These are phyloP conservation scores for Perognathus longimembris DNA, from an alignment of 2,113 vertebrate species.

Conservation along the genomic window DNA sequence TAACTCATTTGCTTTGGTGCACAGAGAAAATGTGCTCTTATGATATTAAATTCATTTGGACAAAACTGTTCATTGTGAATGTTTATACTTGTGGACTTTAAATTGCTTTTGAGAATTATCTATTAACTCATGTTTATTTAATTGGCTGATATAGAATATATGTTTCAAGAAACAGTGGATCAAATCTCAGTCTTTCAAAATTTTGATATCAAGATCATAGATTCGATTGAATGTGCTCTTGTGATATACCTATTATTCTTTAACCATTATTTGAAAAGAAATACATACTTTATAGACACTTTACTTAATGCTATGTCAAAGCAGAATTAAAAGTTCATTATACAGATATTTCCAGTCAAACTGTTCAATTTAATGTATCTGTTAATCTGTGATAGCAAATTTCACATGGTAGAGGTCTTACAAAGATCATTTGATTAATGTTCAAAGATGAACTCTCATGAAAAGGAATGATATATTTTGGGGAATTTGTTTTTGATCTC, in stretches of 20 bases:
- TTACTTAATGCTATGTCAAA: neutral
- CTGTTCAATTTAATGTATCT: slow-evolving; percentile 35
- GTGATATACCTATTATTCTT: neutral
- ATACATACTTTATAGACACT: slow-evolving; percentile 4
- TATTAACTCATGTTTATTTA: slow-evolving; percentile 34
- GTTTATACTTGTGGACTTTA: slow-evolving; percentile 2
- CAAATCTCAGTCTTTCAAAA: neutral
- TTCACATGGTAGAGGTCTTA: neutral
- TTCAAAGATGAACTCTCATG: slow-evolving; percentile 15
- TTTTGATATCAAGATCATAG: slow-evolving; percentile 1
- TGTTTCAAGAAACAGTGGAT: neutral
- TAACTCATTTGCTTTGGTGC: slow-evolving; percentile 18
- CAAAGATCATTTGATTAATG: neutral
- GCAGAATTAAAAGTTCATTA: neutral
- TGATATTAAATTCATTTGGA: slow-evolving; percentile 22
- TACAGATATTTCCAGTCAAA: neutral
- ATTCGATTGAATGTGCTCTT: neutral
- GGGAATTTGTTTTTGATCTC: slow-evolving; percentile 14
- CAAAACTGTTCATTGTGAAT: neutral
- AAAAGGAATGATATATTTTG: neutral
- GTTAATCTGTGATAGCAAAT: slow-evolving; percentile 25
- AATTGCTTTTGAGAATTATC: slow-evolving; percentile 8
- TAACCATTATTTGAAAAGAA: neutral
- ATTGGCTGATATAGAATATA: neutral
- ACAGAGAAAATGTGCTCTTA: slow-evolving; percentile 2